These are phyloP conservation scores for Myotis brandtii DNA, from an alignment of 2,113 vertebrate species.

Conservation along the genomic window DNA sequence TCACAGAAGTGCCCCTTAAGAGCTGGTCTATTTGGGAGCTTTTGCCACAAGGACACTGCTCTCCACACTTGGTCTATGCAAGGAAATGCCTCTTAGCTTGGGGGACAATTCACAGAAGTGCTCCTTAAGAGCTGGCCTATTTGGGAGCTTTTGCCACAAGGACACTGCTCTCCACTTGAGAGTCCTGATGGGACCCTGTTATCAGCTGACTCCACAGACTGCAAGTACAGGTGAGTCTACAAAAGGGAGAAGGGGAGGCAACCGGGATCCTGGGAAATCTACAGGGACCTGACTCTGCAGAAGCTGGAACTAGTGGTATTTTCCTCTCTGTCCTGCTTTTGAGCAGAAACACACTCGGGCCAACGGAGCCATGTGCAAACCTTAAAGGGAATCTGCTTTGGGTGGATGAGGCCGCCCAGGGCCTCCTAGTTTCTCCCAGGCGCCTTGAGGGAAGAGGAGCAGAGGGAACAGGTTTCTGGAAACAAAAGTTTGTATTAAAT, in stretches of 20 bases:
- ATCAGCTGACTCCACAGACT: neutral
- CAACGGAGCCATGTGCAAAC: neutral
- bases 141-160: neutral
- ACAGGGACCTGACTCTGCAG: neutral
- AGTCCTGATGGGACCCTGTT: neutral
- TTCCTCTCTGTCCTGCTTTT: slow-evolving; percentile 57
- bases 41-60: neutral
- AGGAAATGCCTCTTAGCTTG: too few relatives aligned
- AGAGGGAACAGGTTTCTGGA: neutral
- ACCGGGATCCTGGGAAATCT: neutral
- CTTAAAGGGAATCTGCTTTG: neutral
- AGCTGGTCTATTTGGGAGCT: neutral
- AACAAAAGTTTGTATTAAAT: slow-evolving; percentile 76
- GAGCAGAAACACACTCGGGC: slow-evolving; percentile 6
- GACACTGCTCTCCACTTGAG: neutral
- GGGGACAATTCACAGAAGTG: neutral
- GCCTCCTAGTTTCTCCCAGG: neutral
- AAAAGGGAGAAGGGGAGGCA: neutral
- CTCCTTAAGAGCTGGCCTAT: neutral
- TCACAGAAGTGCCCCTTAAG: neutral
- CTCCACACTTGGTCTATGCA: too few relatives aligned
- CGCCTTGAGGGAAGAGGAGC: slow-evolving; percentile 39
- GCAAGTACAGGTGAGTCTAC: neutral
- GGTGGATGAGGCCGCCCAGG: neutral
- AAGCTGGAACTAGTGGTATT: neutral